Evolutionary conservation across 2,797 vertebrate genomes (phyloP), one percentile per base, ranked within the genome.

Genomic region (Gallirallus australis): DNA sequence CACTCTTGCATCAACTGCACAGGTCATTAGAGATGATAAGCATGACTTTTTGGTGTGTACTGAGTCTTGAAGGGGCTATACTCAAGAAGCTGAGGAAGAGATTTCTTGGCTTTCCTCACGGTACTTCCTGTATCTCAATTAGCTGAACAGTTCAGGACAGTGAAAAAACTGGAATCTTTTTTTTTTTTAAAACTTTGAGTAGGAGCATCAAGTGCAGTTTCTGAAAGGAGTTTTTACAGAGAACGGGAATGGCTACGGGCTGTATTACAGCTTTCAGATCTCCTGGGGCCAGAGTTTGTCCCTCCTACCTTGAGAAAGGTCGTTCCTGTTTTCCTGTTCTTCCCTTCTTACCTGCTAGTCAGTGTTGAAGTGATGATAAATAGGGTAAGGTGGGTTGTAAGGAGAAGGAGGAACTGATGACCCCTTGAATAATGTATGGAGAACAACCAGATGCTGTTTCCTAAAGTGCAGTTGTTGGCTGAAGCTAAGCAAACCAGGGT

Each of bases 51-150:
- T 75, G 47, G 69, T 80, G 53, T 37, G 20, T 77, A 54, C 68
- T 57, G 81, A 57, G 71, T 95, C 89, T 94, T 94, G 83, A 95
- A 95, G 50, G 59, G 71, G 70, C 76, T 90, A 5, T 59, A 69
- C 39, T 93, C 69, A 83, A 92, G n/a, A 52, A 70, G 52, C 42
- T 63, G 53, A 68, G 45, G 31, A 76, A 35, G 70, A 71, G 27
- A 37, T 82, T 84, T 89, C 75, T 82, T 89, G 47, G 13, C 54
- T 87, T 89, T 90, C 52, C 30, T 66, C 30, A 2, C 2, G 9
- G 52, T 76, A 70, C 18, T 28, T 79, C 30, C 23, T 66, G 27
- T 72, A 70, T 84, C 47, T 53, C 47, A 70, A 63, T 48, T 35
- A 86, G 21, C 31, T 81, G 42, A 79, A 68, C 2, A 1, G 45